Evolutionary conservation across 2,888 invertebrate genomes (phyloP), one percentile per base, ranked within the genome.

Genomic region (Acronicta leporina): DNA sequence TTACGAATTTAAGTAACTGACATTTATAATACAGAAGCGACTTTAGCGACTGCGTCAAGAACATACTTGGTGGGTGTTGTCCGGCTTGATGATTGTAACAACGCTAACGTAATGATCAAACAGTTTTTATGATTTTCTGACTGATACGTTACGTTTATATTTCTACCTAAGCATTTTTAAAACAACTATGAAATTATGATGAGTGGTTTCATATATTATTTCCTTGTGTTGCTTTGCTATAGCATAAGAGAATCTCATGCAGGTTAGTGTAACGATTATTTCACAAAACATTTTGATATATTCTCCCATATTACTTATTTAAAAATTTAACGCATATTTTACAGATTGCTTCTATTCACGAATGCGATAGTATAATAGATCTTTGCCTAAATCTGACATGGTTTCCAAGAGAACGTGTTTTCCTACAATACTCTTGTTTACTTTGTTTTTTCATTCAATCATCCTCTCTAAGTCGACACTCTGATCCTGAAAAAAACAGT

Each of bases 101-200:
- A 92, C 91, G 91, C 85, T 82, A 85, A 61, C 80, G 88, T 92
- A 93, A 92, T 92, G 94, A 94, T 94, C 87, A 92, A 94, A 92
- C 92, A 90, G 82, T 85, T 87, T 85, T 78, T 82, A 80, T 80
- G 68, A 81, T 84, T 86, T 88, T 85, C 66, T 88, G 84, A 89
- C 82, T 88, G 84, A 75, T 81, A 79, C 52, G 63, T 63, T 74
- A 66, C 64, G 73, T 75, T 81, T 54, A 5, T 60, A 63, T 8
- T 63, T 57, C 40, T 62, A 67, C n/a, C n/a, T 51, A 67, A 60
- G 59, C 54, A 60, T 56, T 68, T 69, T 57, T 71, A 57, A 71
- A 69, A 67, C 73, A 87, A 89, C 63, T 84, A 94, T 94, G 94
- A 92, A 86, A 92, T 92, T 92, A 94, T 92, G 91, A 94, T 94